These are phyloP conservation scores for Phodopus roborovskii DNA, from an alignment of 2,113 vertebrate genomes.

Conservation along the genomic window DNA sequence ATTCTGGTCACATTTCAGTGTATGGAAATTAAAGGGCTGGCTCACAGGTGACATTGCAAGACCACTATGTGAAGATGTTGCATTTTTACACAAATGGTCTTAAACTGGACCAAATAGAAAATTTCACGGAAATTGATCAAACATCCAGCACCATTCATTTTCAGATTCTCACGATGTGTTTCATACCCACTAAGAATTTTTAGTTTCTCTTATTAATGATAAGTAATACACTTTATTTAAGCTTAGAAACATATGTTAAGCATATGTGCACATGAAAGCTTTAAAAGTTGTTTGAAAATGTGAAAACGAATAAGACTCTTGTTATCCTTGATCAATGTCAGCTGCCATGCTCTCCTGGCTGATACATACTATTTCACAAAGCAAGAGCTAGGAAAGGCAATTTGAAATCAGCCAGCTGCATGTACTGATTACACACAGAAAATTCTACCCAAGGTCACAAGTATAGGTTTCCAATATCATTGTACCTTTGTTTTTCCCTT, in stretches of 20 bases:
- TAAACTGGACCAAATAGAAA: constrained; percentile 3
- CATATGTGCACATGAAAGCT: constrained; percentile 81
- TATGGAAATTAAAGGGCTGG: not conserved
- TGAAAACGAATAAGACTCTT: constrained; percentile 82
- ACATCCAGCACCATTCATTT: constrained; percentile 29
- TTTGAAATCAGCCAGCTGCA: constrained; percentile 75
- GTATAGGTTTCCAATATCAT: constrained; percentile 79
- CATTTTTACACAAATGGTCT: not conserved
- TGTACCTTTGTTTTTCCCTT: constrained; percentile 50
- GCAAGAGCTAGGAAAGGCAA: constrained; percentile 73
- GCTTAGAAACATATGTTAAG: constrained; percentile 83
- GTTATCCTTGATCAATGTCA: constrained; percentile 84
- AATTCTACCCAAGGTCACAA: constrained; percentile 80
- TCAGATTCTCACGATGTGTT: constrained; percentile 43
- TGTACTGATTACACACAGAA: constrained; percentile 77
- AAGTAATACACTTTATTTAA: constrained; percentile 77
- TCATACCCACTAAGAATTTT: constrained; percentile 73
- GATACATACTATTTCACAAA: constrained; percentile 78
- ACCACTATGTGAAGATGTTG: not conserved
- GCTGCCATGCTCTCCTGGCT: constrained; percentile 75
- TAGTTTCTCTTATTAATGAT: constrained; percentile 71
- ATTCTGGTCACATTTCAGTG: constrained; percentile 18
- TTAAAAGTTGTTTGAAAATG: constrained; percentile 83
- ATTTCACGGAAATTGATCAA: constrained; percentile 51
- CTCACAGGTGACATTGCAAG: not conserved